These are phyloP conservation scores for Macropus fuliginosus DNA, from an alignment of 2,797 vertebrate species.

Conservation along the genomic window DNA sequence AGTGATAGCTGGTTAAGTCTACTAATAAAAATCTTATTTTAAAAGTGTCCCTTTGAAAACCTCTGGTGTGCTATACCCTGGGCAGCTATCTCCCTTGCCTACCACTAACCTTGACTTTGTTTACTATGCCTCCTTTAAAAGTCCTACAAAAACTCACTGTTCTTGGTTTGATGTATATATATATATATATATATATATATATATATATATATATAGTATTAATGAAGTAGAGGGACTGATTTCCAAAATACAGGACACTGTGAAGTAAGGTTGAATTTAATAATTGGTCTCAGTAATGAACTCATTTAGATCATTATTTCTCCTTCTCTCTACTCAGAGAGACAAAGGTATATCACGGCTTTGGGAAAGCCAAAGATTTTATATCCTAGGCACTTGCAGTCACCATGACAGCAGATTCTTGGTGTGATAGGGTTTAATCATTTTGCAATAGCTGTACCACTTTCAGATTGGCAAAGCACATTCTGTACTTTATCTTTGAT, in stretches of 20 bases:
- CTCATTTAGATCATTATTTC: conserved; percentile 17
- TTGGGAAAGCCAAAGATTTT: conserved; percentile 11
- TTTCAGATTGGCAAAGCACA: background rate
- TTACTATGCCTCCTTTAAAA: background rate
- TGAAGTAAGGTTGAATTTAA: conserved; percentile 5
- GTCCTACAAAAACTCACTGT: background rate
- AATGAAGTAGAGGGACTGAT: conserved; percentile 44
- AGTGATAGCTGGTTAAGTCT: background rate
- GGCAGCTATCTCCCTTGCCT: background rate
- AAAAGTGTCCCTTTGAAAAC: background rate
- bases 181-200: too few relatives aligned
- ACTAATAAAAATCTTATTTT: background rate
- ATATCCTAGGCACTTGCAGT: conserved; percentile 16
- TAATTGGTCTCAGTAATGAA: background rate
- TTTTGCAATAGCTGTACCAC: background rate
- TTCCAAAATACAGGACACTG: background rate
- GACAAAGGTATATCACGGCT: background rate
- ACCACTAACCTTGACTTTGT: background rate
- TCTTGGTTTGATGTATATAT: background rate
- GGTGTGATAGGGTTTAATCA: background rate
- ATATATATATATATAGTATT: background rate
- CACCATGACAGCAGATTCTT: background rate
- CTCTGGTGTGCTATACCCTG: background rate
- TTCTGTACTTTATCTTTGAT: background rate
- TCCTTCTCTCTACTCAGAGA: background rate